These are phyloP conservation scores for Drosophila pectinifera DNA, from an alignment of 1,140 invertebrate genomes.

Conservation along the genomic window DNA sequence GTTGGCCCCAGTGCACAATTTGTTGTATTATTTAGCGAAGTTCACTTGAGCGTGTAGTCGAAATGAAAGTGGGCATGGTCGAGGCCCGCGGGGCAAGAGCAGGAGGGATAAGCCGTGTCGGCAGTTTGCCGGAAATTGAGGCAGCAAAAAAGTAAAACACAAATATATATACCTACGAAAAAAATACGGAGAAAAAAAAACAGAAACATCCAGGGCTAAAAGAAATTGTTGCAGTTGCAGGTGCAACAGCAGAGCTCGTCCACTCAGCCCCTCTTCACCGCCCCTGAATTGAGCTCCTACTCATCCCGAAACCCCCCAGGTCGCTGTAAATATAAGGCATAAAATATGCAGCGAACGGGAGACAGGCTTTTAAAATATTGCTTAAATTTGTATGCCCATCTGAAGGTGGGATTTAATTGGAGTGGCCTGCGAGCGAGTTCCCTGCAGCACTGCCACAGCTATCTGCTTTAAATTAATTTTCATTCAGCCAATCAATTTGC, in stretches of 20 bases:
- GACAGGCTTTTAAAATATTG: slow-evolving; percentile 77
- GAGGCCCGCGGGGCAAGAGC: slow-evolving; percentile 20
- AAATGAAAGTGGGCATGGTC: slow-evolving; percentile 63
- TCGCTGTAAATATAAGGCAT: slow-evolving; percentile 66
- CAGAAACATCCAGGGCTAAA: slow-evolving; percentile 29
- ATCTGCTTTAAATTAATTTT: slow-evolving; percentile 33
- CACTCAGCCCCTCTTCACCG: slow-evolving; percentile 10
- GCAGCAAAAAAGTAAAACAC: slow-evolving; percentile 19
- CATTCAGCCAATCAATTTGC: slow-evolving; percentile 42
- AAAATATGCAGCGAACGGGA: slow-evolving; percentile 58
- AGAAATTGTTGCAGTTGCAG: slow-evolving; percentile 67
- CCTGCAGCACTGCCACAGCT: neutral
- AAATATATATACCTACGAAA: slow-evolving; percentile 16
- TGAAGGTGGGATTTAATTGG: slow-evolving; percentile 51
- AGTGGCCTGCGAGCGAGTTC: slow-evolving; percentile 22
- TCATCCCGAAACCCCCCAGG: slow-evolving; percentile 21
- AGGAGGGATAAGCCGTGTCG: slow-evolving; percentile 70
- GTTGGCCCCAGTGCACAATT: slow-evolving; percentile 36
- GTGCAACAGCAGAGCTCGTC: slow-evolving; percentile 37
- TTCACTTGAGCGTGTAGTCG: slow-evolving; percentile 68
- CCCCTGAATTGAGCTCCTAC: neutral
- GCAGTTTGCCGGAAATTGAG: slow-evolving; percentile 72
- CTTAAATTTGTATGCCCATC: slow-evolving; percentile 50
- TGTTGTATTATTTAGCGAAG: slow-evolving; percentile 68
- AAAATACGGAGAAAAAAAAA: slow-evolving; percentile 12